Evolutionary conservation across 2,888 invertebrate genomes (phyloP), one percentile per base, ranked within the genome.

Genomic region (Oscheius sp.): DNA sequence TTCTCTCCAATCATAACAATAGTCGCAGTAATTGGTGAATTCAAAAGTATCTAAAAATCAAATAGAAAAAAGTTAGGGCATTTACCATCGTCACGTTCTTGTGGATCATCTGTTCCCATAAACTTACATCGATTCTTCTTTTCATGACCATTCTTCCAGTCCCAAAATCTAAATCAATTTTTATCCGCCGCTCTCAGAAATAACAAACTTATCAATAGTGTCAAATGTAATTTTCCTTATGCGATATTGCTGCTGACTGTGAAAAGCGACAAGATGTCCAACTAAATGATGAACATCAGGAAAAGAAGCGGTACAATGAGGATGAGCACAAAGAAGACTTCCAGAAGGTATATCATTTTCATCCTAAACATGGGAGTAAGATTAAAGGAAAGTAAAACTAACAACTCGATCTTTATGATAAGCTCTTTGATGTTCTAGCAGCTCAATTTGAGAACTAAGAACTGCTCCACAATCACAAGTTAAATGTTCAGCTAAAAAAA

Each of bases 201-300:
- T 27, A 23, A 43, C 61, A n/a, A 1, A 61, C 61, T 66, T 64
- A 18, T 72, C 72, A 7, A 72, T 66, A 13, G 18, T 35, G 23
- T 64, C 56, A n/a, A 64, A 72, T 5, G 56, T 56, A n/a, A 53
- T 56, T 29, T 66, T 64, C n/a, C 64, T 41, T n/a, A 72, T 66
- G 2, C 72, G 35, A 41, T 66, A 72, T 56, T 72, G 72, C 46
- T 72, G 64, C 23, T 72, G 72, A 18, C 64, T 66, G 41, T 72
- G 72, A 56, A 27, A 64, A 23, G 72, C 72, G 29, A 72, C 72
- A 53, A 72, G 29, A 72, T 72, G 72, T 16, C 66, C 72, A n/a
- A 72, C 66, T 23, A 72, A 66, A 53, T 66, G 72, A 21, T 18
- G 1, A n/a, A 72, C 66, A 25, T 72, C 56, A 16, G 64, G 72